Evolutionary conservation across 2,113 vertebrate species (phyloP), one percentile per base, ranked within the genome.

Genomic region (Mesembrinibis cayennensis): DNA sequence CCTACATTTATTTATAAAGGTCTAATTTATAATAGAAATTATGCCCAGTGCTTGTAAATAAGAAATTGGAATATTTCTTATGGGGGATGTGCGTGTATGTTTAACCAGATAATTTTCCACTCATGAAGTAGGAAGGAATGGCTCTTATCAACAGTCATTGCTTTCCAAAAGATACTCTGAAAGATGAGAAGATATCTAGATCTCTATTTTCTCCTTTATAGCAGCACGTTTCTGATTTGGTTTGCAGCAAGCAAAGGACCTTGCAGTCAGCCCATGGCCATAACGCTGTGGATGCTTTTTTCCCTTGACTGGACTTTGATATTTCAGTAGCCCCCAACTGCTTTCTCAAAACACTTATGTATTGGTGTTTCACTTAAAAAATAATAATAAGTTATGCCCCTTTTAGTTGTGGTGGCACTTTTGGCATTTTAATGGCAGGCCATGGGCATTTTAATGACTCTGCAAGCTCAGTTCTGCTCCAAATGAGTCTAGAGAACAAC

Each of bases 1-100:
- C 96, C 67, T 90, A 11, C 73, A 62, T 87, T 95, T 97, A 78
- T 76, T 74, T 86, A 62, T 93, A 63, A 87, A 91, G 13, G 50
- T 23, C 26, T 79, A 26, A 76, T 95, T 94, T 89, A 32, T 90
- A 87, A 70, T 53, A 90, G 38, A 95, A 87, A 77, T 95, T 85
- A 59, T 85, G 76, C 42, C 70, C 32, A 70, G 19, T 93, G 32
- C 56, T 84, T 91, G 84, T 88, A 89, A 95, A 55, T 86, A 69
- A 96, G 86, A 83, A 65, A 93, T 12, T 76, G 34, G 69, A 78
- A n/a, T 85, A 55, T 94, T 82, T 88, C 38, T 67, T 65, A 2
- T 0, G 6, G 19, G 16, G 22, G 5, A 2, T 10, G 7, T n/a
- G 4, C 10, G 16, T 17, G 23, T 82, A 9, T 63, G 40, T 85